Evolutionary conservation across 2,113 vertebrate species (phyloP), one percentile per base, ranked within the genome.

Genomic region (Corythornis vintsioides): DNA sequence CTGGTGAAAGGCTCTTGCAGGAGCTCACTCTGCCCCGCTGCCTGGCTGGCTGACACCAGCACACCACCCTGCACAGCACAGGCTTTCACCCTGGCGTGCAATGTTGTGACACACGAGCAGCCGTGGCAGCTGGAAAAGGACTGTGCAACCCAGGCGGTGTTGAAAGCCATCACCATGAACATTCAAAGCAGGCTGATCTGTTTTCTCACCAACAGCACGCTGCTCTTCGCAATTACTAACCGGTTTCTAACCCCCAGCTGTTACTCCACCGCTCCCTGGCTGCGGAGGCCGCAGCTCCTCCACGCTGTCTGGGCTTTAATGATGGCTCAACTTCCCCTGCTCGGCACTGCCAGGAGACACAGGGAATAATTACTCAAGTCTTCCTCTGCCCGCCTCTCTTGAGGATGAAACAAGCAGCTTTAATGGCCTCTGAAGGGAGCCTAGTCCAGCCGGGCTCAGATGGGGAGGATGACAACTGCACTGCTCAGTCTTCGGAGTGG

Each of bases 221-320:
- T 91, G 82, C 85, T 91, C 93, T 81, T 96, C 90, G 91, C 88
- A 96, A 91, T 83, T 95, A 96, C 85, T 94, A 92, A 96, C 89
- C 89, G 78, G 79, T 65, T 92, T 72, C 92, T 77, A 96, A 93
- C 92, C 88, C 77, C 29, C 86, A 96, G 78, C 93, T 95, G 95
- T 91, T 95, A 80, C 60, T 67, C 73, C 0, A 0, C 59, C 15
- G 14, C 73, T 90, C 84, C 69, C 40, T 24, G 28, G 31, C 56
- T 86, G 84, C 2, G 1, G 43, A 59, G 72, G 42, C 80, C 47
- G n/a, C 31, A 85, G 86, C 83, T 42, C 11, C 7, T 76, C 83
- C 4, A 1, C 1, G 2, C 63, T 67, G 40, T 89, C 74, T 8
- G 66, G 78, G 91, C 91, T 72, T 89, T 96, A 96, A 97, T 69